Percentiles rank a stretch among this genome's conserved stretches.
Evolutionary conservation across 2,113 vertebrate genomes (phyloP).

Genomic region (Oenanthe oenanthe): DNA sequence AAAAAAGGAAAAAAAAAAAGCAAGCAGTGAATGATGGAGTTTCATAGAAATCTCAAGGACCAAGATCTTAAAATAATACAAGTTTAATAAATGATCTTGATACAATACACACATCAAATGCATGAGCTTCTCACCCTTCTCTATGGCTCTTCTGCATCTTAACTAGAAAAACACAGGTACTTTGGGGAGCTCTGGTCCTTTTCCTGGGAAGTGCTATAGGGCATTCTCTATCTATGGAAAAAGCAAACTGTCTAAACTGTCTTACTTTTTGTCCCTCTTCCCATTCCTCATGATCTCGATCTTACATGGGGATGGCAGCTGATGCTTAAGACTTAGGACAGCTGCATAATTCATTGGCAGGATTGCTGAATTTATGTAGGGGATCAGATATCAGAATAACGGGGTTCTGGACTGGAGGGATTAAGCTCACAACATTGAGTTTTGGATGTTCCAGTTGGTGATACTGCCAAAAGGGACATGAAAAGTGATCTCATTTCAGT

Average conservation of each 20-base stretch:
- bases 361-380: neutral
- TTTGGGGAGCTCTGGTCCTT: neutral
- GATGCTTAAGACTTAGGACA: slow-evolving; percentile 15
- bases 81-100: neutral
- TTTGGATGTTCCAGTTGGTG: slow-evolving; percentile 8
- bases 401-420: neutral
- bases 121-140: neutral
- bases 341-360: slow-evolving; percentile 37
- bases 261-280: neutral
- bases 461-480: neutral
- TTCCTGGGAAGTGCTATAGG: neutral
- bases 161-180: neutral
- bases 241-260: neutral
- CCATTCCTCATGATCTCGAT: neutral
- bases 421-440: neutral
- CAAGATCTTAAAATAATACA: neutral
- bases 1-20: neutral
- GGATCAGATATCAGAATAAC: neutral
- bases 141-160: neutral
- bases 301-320: neutral
- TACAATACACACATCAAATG: neutral
- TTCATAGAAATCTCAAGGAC: neutral
- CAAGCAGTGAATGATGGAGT: neutral
- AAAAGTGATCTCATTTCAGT: slow-evolving; percentile 14
- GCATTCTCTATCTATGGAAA: neutral